phyloP scores from a whole-genome alignment of 92 coral and sea anemone genomes.

The Paramuricea clavata region DNA sequence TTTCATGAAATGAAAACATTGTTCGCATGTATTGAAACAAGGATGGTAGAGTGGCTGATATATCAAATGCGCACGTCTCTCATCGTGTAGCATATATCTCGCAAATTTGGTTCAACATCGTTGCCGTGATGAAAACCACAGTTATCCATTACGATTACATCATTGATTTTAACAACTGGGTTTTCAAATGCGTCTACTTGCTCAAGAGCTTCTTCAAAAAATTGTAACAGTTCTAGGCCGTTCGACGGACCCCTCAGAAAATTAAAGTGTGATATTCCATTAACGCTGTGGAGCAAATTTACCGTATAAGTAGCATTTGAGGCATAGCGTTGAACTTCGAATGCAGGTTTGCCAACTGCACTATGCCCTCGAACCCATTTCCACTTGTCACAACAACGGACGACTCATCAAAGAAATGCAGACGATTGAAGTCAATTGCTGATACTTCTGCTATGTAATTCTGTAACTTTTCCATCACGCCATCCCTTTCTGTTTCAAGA shows the following conservation, averaged over 20 bases:
- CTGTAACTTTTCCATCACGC: not conserved
- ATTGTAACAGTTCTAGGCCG: not conserved
- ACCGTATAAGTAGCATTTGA: too few relatives aligned
- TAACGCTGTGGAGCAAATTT: too few relatives aligned
- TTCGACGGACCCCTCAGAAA: not conserved
- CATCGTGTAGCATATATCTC: not conserved
- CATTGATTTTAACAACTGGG: not conserved
- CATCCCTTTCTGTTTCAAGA: not conserved
- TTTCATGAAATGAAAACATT: not conserved
- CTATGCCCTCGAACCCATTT: not conserved
- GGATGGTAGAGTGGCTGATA: not conserved
- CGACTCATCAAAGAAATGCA: too few relatives aligned
- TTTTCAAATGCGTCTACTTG: not conserved
- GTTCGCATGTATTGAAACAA: not conserved
- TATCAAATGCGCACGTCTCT: not conserved
- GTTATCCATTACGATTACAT: too few relatives aligned
- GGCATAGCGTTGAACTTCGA: not conserved
- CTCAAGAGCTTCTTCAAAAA: conserved; percentile 14
- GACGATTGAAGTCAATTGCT: not conserved
- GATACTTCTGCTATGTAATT: not conserved
- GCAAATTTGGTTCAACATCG: too few relatives aligned
- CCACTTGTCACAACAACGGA: not conserved
- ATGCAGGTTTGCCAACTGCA: conserved; percentile 5
- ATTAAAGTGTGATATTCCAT: too few relatives aligned
- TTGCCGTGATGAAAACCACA: too few relatives aligned